Base-by-base conservation (phyloP, 2,797 vertebrate species). In the Mus caroli region DNA sequence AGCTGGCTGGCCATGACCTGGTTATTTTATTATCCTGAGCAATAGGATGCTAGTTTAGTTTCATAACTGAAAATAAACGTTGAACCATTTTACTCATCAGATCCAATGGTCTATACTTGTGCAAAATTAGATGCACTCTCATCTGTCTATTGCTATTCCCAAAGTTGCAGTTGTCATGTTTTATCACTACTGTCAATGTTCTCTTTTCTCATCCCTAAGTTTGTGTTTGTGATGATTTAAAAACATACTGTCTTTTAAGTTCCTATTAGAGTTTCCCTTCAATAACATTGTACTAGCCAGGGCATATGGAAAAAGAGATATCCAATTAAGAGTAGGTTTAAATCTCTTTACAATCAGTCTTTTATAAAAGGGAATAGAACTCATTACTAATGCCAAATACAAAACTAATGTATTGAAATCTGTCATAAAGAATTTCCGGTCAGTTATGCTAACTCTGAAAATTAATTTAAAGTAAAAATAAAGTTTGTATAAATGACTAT, bases 401-500 rank as follows among this genome's bases (percentile, higher is more conserved):
- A 76, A 96, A 88, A 60, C 4, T 24, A 67, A 9, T 77, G 64
- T n/a, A 67, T 52, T 71, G n/a, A 46, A 85, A 89, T 88, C 56
- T 78, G 80, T 94, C 54, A 83, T n/a, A 50, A 88, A 84, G n/a
- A 91, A 77, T 97, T 93, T 93, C 69, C 83, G 17, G 54, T 58
- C 11, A 15, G 19, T 5, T 52, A 62, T 77, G 31, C 37, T 50
- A 62, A 77, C 40, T 89, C 24, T 50, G 13, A 77, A 46, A 76
- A 78, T 26, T 50, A 62, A 50, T 26, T 77, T 78, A 78, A 78
- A 90, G 37, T 60, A n/a, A n/a, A 14, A 64, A 19, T 88, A 43
- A 34, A 19, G 37, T 64, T 90, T 26, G 46, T 19, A 28, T 50
- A 50, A 89, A 78, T n/a, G 46, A 34, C 37, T 73, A 76, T 6